Evolutionary conservation across 2,113 vertebrate genomes (phyloP).

Genomic region (Drymodes brunneopygia): DNA sequence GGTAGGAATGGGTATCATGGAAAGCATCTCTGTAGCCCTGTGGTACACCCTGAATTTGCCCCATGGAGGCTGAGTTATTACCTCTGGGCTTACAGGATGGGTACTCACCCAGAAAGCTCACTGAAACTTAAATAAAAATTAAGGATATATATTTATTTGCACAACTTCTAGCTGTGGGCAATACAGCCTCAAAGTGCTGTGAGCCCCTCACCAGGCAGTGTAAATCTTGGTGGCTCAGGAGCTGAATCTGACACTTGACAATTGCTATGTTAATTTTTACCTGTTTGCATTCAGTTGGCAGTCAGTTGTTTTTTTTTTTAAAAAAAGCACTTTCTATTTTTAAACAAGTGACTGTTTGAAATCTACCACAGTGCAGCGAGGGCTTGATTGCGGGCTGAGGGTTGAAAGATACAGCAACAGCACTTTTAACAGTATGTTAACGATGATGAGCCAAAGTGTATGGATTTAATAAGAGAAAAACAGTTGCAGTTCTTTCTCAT

Average conservation of each 20-base stretch:
- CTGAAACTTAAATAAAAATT: background rate
- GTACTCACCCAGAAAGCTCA: background rate
- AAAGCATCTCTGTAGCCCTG: background rate
- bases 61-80: background rate
- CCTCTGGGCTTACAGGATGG: fast-evolving
- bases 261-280: slow-evolving; percentile 14
- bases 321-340: background rate
- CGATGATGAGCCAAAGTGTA: slow-evolving; percentile 11
- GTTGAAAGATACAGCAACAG: background rate
- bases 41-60: background rate
- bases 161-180: background rate
- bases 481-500: background rate
- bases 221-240: background rate
- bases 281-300: background rate
- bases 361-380: background rate
- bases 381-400: background rate
- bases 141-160: background rate
- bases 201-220: background rate
- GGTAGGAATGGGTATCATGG: fast-evolving
- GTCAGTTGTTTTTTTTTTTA: background rate
- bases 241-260: background rate
- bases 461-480: slow-evolving; percentile 27
- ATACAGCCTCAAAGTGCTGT: background rate
- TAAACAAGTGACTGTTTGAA: slow-evolving; percentile 15
- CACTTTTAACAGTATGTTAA: slow-evolving; percentile 32